Base-by-base conservation (phyloP, 2,113 vertebrate genomes). In the Eolophus roseicapilla region DNA sequence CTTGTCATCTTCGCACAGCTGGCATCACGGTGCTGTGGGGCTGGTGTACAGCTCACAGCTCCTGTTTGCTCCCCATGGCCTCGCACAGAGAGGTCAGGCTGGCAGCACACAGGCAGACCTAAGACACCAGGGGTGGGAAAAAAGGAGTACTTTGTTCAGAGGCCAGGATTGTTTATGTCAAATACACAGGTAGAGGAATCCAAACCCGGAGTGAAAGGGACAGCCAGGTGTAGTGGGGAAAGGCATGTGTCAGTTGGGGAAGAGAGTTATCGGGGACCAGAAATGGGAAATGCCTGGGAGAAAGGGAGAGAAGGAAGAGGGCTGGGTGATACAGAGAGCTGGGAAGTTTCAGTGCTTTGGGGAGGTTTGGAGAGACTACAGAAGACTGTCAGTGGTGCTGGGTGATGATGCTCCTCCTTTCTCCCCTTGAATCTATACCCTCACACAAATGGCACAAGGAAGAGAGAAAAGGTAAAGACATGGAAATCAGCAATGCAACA, bases 191-290 rank as follows among this genome's bases (percentile, higher is more conserved):
- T 5, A 65, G 27, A 41, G 46, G 5, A 4, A 6, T n/a, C 33
- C 19, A 86, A 83, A 73, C 13, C 23, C 4, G 0, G 35, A 39
- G 29, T 24, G 59, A 60, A 68, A 69, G 37, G 23, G 23, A 19
- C 28, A 69, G 23, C 8, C 0, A 2, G 23, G 53, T 33, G 14
- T n/a, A 50, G 33, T 0, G 50, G 17, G 37, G 53, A 83, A 81
- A 74, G 11, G 24, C 17, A 3, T 0, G 1, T 14, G 18, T 37
- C 1, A 2, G 6, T 5, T 50, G 27, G 10, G 39, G 52, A 55
- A 85, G 33, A 71, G 17, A 60, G 17, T 10, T 49, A 20, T 31
- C 10, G 9, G 82, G 37, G 31, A 60, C 25, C 23, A 13, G 35
- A 49, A 88, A 79, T 5, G 27, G 25, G 10, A 75, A 60, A 10